phyloP scores from a whole-genome alignment of 2,113 vertebrate species.

The Myotis lucifugus region DNA sequence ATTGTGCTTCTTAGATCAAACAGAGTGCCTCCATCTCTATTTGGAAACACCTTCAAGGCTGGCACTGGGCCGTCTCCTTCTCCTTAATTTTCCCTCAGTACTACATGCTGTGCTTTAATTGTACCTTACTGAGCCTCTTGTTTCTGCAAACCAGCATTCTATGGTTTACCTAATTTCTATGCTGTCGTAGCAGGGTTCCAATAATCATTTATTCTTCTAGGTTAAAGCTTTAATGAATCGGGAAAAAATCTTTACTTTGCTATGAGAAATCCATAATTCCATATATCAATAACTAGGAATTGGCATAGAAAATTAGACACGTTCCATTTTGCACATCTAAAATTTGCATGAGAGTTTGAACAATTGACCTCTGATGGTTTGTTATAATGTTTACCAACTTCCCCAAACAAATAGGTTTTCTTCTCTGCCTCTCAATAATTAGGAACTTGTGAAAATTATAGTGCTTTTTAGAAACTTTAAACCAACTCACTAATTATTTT shows the following conservation, averaged over 20 bases:
- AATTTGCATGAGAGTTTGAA: not conserved
- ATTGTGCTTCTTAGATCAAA: not conserved
- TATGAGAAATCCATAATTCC: not conserved
- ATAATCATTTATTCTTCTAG: not conserved
- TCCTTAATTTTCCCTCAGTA: not conserved
- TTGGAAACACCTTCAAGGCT: not conserved
- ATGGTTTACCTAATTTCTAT: not conserved
- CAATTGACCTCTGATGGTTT: not conserved
- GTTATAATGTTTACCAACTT: not conserved
- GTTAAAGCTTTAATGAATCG: not conserved
- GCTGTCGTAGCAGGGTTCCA: not conserved
- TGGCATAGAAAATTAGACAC: not conserved
- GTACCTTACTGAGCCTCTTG: not conserved
- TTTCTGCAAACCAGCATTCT: not conserved
- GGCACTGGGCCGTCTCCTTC: not conserved
- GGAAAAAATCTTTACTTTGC: not conserved
- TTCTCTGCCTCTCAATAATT: constrained; percentile 1
- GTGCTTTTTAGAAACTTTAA: not conserved
- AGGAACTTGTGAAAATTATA: not conserved
- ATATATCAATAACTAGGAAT: not conserved
- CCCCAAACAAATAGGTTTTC: not conserved
- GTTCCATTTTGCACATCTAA: not conserved
- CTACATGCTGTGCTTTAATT: not conserved
- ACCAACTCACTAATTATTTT: not conserved
- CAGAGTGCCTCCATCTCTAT: not conserved